phyloP scores from a whole-genome alignment of 2,888 invertebrate genomes.

The Malthinus seriepunctatus region DNA sequence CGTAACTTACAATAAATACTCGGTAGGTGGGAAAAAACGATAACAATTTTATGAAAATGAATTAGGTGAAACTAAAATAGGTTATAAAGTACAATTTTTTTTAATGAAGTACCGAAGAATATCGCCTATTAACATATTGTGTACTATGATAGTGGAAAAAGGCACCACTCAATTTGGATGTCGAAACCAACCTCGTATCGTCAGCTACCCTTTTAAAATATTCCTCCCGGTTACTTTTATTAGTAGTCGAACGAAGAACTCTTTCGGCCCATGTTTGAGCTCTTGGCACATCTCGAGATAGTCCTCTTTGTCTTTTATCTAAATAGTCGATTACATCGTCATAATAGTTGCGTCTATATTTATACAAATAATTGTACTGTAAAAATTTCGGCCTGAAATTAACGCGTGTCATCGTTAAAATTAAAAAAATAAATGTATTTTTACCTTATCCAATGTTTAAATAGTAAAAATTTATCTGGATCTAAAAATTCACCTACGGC shows the following conservation, averaged over 20 bases:
- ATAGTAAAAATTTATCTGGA: conserved; percentile 68
- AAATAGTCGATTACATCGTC: conserved; percentile 83
- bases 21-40: no score
- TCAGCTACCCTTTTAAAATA: conserved; percentile 40
- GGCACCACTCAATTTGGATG: conserved; percentile 67
- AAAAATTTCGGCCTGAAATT: conserved; percentile 72
- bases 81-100: conserved; percentile 50
- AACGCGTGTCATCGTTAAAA: background rate
- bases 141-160: conserved; percentile 77
- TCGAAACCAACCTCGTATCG: conserved; percentile 59
- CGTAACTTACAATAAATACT: no score
- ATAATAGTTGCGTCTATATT: conserved; percentile 85
- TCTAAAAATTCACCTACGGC: conserved; percentile 54
- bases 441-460: conserved; percentile 83
- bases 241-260: conserved; percentile 69
- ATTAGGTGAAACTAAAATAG: background rate
- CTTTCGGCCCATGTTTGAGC: conserved; percentile 88
- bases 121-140: conserved; percentile 75
- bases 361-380: conserved; percentile 80
- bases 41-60: background rate
- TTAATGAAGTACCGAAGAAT: conserved; percentile 54
- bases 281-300: conserved; percentile 68
- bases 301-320: conserved; percentile 73
- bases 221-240: conserved; percentile 49
- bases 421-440: background rate